phyloP scores from a whole-genome alignment of 2,888 invertebrate genomes.

The Apodemia hepburni region DNA sequence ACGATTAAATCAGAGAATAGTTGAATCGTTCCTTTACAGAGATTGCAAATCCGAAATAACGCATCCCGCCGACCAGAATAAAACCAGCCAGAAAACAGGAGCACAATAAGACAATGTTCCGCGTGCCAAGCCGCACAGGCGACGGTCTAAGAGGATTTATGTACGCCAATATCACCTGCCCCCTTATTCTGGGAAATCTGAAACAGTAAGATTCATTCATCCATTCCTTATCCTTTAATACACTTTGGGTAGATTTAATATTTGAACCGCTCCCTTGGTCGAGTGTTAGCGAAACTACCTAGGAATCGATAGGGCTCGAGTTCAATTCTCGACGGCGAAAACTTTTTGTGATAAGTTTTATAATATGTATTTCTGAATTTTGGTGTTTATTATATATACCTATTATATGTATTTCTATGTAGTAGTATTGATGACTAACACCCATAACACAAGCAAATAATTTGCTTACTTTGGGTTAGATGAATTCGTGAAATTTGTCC shows the following conservation, averaged over 20 bases:
- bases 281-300: no score
- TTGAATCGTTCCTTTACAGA: constrained; percentile 43
- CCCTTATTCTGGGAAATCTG: constrained; percentile 37
- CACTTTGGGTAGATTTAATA: not conserved
- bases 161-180: constrained; percentile 56
- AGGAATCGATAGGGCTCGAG: no score
- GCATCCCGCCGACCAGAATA: constrained; percentile 51
- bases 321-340: no score
- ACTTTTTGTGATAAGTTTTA: no score
- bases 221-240: constrained; percentile 22
- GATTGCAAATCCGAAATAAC: constrained; percentile 66
- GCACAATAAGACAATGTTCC: constrained; percentile 73
- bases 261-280: no score
- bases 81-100: constrained; percentile 50
- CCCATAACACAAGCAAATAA: no score
- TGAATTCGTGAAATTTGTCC: no score
- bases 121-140: constrained; percentile 58
- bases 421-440: no score
- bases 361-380: no score
- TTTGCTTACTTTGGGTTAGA: no score
- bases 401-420: no score
- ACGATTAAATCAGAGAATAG: constrained; percentile 26
- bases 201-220: constrained; percentile 35
- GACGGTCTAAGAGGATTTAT: constrained; percentile 60
- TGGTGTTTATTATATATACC: no score